Conservation (phyloP, 2,797 vertebrate species). For the Danio choprae region DNA sequence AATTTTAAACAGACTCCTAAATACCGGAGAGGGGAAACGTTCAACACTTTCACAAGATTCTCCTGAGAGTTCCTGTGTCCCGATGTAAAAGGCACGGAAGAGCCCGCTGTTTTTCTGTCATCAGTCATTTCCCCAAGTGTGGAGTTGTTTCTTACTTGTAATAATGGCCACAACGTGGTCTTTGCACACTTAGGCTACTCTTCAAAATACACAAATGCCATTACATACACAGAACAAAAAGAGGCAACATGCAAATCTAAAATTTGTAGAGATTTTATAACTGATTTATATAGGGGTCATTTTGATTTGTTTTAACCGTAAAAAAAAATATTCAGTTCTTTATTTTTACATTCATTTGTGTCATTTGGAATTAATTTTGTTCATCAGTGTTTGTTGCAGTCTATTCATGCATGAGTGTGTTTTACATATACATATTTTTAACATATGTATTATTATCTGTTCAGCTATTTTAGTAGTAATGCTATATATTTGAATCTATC, state of each 20-base stretch:
- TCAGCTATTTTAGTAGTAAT: too few species aligned
- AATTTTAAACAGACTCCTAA: slow-evolving; percentile 60
- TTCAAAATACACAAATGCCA: background rate
- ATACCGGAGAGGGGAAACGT: slow-evolving; percentile 33
- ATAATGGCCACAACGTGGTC: background rate
- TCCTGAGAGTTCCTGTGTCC: slow-evolving; percentile 23
- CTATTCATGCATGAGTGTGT: too few species aligned
- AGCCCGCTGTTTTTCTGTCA: slow-evolving; percentile 17
- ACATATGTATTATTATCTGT: too few species aligned
- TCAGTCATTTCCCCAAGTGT: slow-evolving; percentile 14
- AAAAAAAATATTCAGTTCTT: too few species aligned
- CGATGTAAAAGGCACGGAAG: slow-evolving; percentile 12
- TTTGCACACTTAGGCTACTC: background rate
- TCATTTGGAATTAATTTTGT: too few species aligned
- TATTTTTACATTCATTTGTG: too few species aligned
- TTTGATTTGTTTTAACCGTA: background rate
- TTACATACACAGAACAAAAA: background rate
- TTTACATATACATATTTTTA: too few species aligned
- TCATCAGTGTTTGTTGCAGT: too few species aligned
- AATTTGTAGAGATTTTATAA: background rate
- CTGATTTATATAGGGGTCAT: background rate
- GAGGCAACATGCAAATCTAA: background rate
- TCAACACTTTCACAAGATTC: slow-evolving; percentile 24
- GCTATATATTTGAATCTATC: too few species aligned
- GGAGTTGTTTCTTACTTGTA: slow-evolving; percentile 18